These are phyloP conservation scores for Zoanthus sociatus DNA, from an alignment of 92 coral and sea anemone genomes.

Conservation along the genomic window DNA sequence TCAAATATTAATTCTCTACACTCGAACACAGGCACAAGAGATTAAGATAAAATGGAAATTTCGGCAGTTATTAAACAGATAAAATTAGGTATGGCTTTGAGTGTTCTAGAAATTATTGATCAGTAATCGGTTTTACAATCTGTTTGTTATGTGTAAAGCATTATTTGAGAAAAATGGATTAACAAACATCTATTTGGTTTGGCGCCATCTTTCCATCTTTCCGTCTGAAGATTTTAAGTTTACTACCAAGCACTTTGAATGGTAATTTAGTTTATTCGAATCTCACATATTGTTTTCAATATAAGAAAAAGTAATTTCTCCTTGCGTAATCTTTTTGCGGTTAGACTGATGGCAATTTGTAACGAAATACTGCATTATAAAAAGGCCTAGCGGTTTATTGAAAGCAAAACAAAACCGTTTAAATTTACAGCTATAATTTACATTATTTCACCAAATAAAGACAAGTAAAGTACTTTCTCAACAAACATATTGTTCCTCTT, in stretches of 20 bases:
- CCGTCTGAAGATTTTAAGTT: slow-evolving; percentile 29
- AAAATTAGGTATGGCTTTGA: slow-evolving; percentile 17
- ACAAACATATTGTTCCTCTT: neutral
- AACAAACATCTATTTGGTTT: slow-evolving; percentile 18
- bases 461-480: neutral
- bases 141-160: slow-evolving; percentile 19
- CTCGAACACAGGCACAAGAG: slow-evolving; percentile 13
- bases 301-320: neutral
- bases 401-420: neutral
- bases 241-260: slow-evolving; percentile 3
- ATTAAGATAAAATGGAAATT: slow-evolving; percentile 9
- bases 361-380: neutral
- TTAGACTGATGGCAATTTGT: slow-evolving; percentile 4
- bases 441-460: neutral
- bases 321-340: slow-evolving; percentile 2
- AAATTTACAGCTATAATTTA: neutral
- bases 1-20: slow-evolving; percentile 26
- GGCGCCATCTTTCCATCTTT: slow-evolving; percentile 44
- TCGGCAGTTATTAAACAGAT: slow-evolving; percentile 28
- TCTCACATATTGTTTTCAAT: neutral
- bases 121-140: slow-evolving; percentile 19
- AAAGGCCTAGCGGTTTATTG: slow-evolving; percentile 5
- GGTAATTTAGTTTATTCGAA: neutral
- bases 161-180: slow-evolving; percentile 41
- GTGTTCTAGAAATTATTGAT: slow-evolving; percentile 4